Evolutionary conservation across 2,888 invertebrate genomes (phyloP), one percentile per base, ranked within the genome.

Genomic region (Amorpha juglandis): DNA sequence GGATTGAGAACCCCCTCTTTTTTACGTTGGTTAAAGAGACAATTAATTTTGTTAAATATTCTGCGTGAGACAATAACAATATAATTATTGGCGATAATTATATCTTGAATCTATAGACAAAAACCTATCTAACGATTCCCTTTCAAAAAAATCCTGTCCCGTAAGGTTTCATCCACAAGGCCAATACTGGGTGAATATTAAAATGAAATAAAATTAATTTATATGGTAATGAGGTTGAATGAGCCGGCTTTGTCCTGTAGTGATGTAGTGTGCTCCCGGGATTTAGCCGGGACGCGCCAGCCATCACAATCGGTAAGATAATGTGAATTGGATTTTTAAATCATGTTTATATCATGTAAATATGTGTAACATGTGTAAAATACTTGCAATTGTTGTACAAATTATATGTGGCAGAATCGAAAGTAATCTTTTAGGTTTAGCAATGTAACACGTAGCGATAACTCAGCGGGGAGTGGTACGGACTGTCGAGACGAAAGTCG

Each of bases 201-300:
- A 82, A 84, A 82, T 79, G 72, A 79, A 84, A 85, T 82, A 78
- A 83, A 84, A 87, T 87, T 85, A 86, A 87, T 87, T 87, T 83
- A 87, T 82, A 87, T 88, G 86, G 78, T 84, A 87, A 87, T 87
- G 74, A 79, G 79, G 65, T 38, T 1, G 58, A 55, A 55, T 55
- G 58, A 69, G 63, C 65, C 68, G 77, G 68, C 74, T 74, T 76
- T 73, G 69, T 71, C 69, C 76, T 72, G 67, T 68, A 72, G 78
- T 83, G 83, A 87, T 79, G 68, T 78, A 87, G 76, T 75, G 78
- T 68, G 65, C 87, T 70, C 79, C 9, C 6, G 83, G 78, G 86
- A 76, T 70, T 71, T 65, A 38, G 42, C 53, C 21, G 62, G 69
- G 63, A 67, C 66, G 42, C 58, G 42, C 11, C 12, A 38, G 58